Percentiles rank a stretch among this genome's conserved stretches.
Evolutionary conservation across 2,113 vertebrate genomes (phyloP).

Genomic region (Gobiocypris rarus): DNA sequence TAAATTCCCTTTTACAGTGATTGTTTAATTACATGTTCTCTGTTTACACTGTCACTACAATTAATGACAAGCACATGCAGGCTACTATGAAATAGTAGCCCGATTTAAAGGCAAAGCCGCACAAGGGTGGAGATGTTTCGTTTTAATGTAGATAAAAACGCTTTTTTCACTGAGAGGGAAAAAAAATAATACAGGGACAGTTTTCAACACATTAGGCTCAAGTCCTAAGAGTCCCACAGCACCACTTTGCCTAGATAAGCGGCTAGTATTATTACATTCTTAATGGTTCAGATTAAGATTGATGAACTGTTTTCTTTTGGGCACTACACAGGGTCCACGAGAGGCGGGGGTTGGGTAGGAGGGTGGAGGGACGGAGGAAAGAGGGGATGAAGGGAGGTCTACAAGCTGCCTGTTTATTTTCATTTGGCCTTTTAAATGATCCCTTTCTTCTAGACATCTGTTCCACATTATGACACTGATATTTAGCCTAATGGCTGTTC

Average conservation of each 20-base stretch:
- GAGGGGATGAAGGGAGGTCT: slow-evolving; percentile 53
- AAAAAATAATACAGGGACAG: slow-evolving; percentile 33
- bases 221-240: slow-evolving; percentile 55
- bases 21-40: background rate
- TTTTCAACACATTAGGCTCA: slow-evolving; percentile 53
- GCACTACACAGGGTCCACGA: slow-evolving; percentile 72
- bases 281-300: slow-evolving; percentile 76
- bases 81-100: background rate
- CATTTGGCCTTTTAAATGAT: slow-evolving; percentile 80
- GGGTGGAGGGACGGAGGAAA: background rate
- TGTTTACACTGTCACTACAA: background rate
- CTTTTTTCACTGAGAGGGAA: background rate
- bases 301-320: slow-evolving; percentile 80
- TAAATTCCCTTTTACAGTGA: background rate
- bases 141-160: background rate
- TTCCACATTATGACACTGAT: slow-evolving; percentile 78
- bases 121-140: background rate
- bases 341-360: slow-evolving; percentile 38
- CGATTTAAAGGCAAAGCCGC: background rate
- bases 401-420: slow-evolving; percentile 77
- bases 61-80: background rate
- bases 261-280: slow-evolving; percentile 64
- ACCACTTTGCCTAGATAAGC: slow-evolving; percentile 58
- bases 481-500: slow-evolving; percentile 75
- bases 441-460: slow-evolving; percentile 80